Evolutionary conservation across 2,888 invertebrate species (phyloP).

Genomic region (Eupeodes luniger): DNA sequence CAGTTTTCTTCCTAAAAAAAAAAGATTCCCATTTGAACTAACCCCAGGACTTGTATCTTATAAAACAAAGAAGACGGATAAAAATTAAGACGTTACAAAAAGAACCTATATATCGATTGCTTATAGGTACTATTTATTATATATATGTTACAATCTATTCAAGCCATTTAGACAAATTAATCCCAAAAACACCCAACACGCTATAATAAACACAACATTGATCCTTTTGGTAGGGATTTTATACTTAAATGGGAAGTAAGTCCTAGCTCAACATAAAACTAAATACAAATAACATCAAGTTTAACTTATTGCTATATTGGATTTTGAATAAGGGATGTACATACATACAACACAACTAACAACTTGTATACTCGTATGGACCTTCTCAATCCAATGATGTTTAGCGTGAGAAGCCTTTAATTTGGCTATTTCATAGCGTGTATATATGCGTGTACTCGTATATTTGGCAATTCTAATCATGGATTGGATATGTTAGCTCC

Average conservation of each 20-base stretch:
- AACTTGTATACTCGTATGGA: neutral
- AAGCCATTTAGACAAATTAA: conserved; percentile 35
- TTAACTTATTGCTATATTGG: conserved; percentile 32
- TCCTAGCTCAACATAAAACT: conserved; percentile 16
- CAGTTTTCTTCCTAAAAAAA: neutral
- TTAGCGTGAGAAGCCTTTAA: neutral
- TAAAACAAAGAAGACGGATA: too few relatives aligned
- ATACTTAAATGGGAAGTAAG: neutral
- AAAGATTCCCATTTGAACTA: neutral
- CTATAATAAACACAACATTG: conserved; percentile 19
- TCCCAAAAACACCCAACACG: conserved; percentile 14
- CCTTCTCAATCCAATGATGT: neutral
- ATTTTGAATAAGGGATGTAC: neutral
- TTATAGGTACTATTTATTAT: neutral
- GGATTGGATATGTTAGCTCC: conserved; percentile 9
- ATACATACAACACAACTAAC: neutral
- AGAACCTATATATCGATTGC: neutral
- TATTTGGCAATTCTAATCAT: conserved; percentile 37
- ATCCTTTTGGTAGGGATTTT: neutral
- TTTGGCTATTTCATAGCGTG: neutral
- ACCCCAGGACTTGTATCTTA: neutral
- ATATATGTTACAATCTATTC: neutral
- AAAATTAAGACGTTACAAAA: neutral
- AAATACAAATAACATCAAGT: conserved; percentile 17
- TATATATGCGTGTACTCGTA: too few relatives aligned